Evolutionary conservation across 2,797 vertebrate genomes (phyloP), one percentile per base, ranked within the genome.

Genomic region (Etheostoma nigrum): DNA sequence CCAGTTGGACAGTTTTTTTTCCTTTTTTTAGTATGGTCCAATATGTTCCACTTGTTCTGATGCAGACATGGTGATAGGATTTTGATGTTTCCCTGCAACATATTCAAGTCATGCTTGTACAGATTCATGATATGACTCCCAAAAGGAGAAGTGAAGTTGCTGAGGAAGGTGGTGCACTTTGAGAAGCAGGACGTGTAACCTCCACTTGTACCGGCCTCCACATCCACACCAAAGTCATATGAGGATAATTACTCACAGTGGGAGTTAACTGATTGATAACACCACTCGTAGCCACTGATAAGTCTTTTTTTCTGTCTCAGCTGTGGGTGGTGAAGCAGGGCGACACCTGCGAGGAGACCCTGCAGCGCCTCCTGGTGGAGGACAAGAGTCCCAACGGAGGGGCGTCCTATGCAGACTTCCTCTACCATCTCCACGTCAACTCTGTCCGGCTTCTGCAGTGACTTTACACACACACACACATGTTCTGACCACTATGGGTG

Each of bases 381-480:
- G 95, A 96, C 78, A 95, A 95, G 87, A 96, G 94, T 74, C 95
- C 95, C 36, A 95, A 95, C 4, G 95, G 95, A 18, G 95, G 95
- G 9, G 95, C 95, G 0, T 95, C 95, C 9, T 96, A 96, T 4
- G 91, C 95, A 0, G 95, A 96, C 86, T 96, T 96, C 87, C 93
- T 96, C 55, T 95, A 94, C 82, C 95, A 95, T 61, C 88, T 95
- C 36, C 95, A 96, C 11, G 71, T 95, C 78, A 95, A 94, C 92
- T 94, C 93, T 0, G 90, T 96, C 61, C 90, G 92, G 11, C 78
- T 94, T 19, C 72, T 94, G 74, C 91, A 92, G 55, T 94, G 89
- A 92, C 68, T 21, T 59, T 14, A 11, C 30, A 33, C 36, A 5
- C n/a, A 48, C 33, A 62, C 54, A 4, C 25, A 61, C 45, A 0